Conservation (phyloP, 2,113 vertebrate species). For the Xerus inauris region DNA sequence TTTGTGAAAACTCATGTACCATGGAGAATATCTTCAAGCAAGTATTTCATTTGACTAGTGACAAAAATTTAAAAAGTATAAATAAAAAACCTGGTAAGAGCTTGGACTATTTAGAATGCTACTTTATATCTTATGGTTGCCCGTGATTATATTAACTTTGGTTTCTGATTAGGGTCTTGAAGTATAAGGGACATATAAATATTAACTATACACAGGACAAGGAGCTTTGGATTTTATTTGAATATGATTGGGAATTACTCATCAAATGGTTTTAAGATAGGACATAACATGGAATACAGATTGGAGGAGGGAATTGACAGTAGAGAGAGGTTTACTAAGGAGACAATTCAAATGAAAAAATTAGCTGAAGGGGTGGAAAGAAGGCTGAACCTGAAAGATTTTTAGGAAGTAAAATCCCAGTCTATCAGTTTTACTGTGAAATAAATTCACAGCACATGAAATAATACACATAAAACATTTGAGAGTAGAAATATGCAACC, state of each 20-base stretch:
- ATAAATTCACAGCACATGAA: background rate
- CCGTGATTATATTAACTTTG: background rate
- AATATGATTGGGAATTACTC: background rate
- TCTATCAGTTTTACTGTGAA: background rate
- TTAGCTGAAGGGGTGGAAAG: background rate
- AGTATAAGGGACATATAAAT: background rate
- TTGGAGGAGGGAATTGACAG: background rate
- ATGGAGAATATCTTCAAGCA: background rate
- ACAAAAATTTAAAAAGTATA: background rate
- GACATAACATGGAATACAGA: background rate
- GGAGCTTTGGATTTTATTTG: background rate
- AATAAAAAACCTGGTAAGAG: background rate
- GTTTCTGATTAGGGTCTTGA: conserved; percentile 3
- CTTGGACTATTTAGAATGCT: background rate
- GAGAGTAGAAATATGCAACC: background rate
- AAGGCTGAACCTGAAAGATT: background rate
- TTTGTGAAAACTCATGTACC: background rate
- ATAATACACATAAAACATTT: background rate
- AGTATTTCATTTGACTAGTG: background rate
- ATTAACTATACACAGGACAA: background rate
- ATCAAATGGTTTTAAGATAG: background rate
- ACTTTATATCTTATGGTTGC: background rate
- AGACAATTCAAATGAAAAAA: background rate
- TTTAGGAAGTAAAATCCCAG: background rate
- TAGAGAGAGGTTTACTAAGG: background rate